These are phyloP conservation scores for Epizoanthus fatuus DNA, from an alignment of 92 coral and sea anemone species.

Conservation along the genomic window DNA sequence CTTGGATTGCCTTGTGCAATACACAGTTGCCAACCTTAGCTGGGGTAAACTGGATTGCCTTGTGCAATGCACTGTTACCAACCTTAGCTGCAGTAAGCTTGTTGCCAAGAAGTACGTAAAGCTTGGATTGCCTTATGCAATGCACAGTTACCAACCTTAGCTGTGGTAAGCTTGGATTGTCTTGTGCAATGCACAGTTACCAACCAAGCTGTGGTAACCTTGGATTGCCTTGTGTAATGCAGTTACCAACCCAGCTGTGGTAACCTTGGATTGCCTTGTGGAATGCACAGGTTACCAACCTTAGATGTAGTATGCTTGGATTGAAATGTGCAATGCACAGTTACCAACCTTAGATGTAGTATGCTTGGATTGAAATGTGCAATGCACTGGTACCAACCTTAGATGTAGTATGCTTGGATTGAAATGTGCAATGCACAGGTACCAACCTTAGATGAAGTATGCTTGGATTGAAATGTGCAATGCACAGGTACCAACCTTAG, in stretches of 20 bases:
- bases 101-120: too few relatives aligned
- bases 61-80: too few relatives aligned
- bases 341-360: conserved; percentile 94
- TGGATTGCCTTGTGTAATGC: not conserved
- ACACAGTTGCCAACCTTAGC: too few relatives aligned
- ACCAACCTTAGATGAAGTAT: not conserved
- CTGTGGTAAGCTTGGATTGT: not conserved
- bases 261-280: not conserved
- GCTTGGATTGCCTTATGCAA: too few relatives aligned
- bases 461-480: not conserved
- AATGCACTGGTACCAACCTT: too few relatives aligned
- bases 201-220: too few relatives aligned
- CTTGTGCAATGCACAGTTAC: not conserved
- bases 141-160: not conserved
- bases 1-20: too few relatives aligned
- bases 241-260: not conserved
- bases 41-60: not conserved
- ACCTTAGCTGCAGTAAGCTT: too few relatives aligned
- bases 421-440: not conserved
- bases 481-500: not conserved
- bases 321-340: not conserved
- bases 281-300: too few relatives aligned
- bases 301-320: not conserved
- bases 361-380: conserved; percentile 83
- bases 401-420: not conserved